A percentile compares a stretch with the other conserved stretches of the same genome.
These are phyloP conservation scores for Ascaphus truei DNA, from an alignment of 2,113 vertebrate genomes.

Conservation along the genomic window DNA sequence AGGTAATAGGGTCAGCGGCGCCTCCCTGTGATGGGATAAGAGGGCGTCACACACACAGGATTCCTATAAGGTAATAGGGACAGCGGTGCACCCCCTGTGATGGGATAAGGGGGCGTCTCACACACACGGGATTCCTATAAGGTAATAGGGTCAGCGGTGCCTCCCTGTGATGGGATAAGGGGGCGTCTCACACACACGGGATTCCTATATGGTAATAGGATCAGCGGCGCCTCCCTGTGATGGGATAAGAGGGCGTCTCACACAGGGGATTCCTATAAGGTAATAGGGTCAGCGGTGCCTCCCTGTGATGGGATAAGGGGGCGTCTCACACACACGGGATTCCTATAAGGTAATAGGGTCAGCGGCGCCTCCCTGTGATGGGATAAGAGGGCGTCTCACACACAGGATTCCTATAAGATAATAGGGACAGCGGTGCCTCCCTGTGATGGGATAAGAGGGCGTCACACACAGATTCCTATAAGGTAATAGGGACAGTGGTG, in stretches of 20 bases:
- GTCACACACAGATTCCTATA: not conserved
- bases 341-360: not conserved
- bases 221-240: too few species aligned
- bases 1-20: too few species aligned
- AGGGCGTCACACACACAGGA: not conserved
- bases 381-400: not conserved
- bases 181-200: not conserved
- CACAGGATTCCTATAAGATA: not conserved
- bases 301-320: not conserved
- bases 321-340: not conserved
- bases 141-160: too few species aligned
- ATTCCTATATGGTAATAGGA: not conserved
- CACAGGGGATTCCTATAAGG: not conserved
- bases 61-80: not conserved
- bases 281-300: too few species aligned
- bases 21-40: not conserved
- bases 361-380: not conserved
- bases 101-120: not conserved
- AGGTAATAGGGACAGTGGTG: too few species aligned
- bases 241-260: not conserved
- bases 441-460: not conserved
- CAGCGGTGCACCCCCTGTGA: rapidly evolving
- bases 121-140: not conserved
- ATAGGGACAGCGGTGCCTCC: too few species aligned
- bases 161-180: not conserved